Evolutionary conservation across 1,140 invertebrate species (phyloP).

Genomic region (Ridgeia piscesae): DNA sequence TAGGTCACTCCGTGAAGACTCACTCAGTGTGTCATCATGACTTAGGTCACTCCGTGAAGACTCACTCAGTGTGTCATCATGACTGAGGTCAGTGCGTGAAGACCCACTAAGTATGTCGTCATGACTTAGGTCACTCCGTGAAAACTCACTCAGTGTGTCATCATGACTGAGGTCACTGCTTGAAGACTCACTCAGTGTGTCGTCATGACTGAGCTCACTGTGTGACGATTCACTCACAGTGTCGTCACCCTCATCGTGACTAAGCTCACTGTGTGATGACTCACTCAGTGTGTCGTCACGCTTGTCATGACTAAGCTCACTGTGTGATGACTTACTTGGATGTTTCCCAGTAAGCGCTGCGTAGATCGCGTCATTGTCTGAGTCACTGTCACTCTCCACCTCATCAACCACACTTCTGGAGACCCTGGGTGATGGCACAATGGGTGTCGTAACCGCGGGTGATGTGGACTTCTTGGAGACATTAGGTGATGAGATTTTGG

Average conservation of each 20-base stretch:
- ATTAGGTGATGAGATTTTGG: too few species aligned
- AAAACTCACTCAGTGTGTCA: too few species aligned
- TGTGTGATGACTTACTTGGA: too few species aligned
- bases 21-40: not conserved
- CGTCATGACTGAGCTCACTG: not conserved
- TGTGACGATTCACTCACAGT: not conserved
- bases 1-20: not conserved
- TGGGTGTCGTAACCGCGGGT: too few species aligned
- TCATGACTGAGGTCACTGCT: too few species aligned
- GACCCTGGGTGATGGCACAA: too few species aligned
- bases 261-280: not conserved
- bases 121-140: not conserved
- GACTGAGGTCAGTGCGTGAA: too few species aligned
- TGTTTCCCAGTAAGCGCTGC: not conserved
- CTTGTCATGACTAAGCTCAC: not conserved
- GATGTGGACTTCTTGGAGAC: too few species aligned
- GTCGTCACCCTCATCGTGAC: not conserved
- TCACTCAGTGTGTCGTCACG: too few species aligned
- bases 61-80: too few species aligned
- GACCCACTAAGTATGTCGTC: too few species aligned
- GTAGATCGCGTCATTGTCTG: not conserved
- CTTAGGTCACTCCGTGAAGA: not conserved
- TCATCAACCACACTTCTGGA: not conserved
- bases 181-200: not conserved
- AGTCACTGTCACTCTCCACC: not conserved